A percentile compares a stretch with the other conserved stretches of the same genome.
Conservation (phyloP, 2,797 vertebrate species). For the Allobates femoralis region DNA sequence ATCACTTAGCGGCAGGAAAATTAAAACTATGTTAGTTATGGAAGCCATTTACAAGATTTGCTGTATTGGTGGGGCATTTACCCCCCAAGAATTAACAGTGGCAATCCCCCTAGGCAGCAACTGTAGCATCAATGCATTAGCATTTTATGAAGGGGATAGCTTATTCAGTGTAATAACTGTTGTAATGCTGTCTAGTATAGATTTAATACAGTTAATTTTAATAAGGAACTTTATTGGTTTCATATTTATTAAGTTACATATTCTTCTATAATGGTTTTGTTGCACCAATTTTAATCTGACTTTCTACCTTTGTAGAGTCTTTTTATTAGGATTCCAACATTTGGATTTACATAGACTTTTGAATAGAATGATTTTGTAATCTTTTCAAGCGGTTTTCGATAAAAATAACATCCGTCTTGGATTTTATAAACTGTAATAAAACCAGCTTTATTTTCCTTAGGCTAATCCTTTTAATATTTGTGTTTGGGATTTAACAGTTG, state of each 20-base stretch:
- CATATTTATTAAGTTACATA: constrained; percentile 48
- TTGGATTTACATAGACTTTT: constrained; percentile 55
- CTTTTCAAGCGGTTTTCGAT: constrained; percentile 54
- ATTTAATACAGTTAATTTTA: constrained; percentile 50
- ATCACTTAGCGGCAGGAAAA: constrained; percentile 21
- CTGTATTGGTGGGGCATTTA: constrained; percentile 20
- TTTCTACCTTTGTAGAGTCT: constrained; percentile 26
- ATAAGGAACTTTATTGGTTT: constrained; percentile 43
- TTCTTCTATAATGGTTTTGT: constrained; percentile 38
- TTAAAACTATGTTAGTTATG: constrained; percentile 18
- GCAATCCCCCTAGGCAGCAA: constrained; percentile 29
- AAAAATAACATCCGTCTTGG: constrained; percentile 56
- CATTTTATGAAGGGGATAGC: constrained; percentile 40
- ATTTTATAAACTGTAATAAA: constrained; percentile 62
- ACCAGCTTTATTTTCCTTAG: constrained; percentile 56
- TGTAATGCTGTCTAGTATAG: constrained; percentile 38
- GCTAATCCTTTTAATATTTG: constrained; percentile 64
- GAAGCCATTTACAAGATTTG: constrained; percentile 29
- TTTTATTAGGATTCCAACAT: constrained; percentile 45
- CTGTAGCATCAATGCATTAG: constrained; percentile 1
- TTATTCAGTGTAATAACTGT: constrained; percentile 31
- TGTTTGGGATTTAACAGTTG: constrained; percentile 63
- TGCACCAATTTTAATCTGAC: constrained; percentile 37
- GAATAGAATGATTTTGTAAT: constrained; percentile 60
- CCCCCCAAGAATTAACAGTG: constrained; percentile 35